These are phyloP conservation scores for Lathronympha strigana DNA, from an alignment of 2,888 invertebrate genomes.

Conservation along the genomic window DNA sequence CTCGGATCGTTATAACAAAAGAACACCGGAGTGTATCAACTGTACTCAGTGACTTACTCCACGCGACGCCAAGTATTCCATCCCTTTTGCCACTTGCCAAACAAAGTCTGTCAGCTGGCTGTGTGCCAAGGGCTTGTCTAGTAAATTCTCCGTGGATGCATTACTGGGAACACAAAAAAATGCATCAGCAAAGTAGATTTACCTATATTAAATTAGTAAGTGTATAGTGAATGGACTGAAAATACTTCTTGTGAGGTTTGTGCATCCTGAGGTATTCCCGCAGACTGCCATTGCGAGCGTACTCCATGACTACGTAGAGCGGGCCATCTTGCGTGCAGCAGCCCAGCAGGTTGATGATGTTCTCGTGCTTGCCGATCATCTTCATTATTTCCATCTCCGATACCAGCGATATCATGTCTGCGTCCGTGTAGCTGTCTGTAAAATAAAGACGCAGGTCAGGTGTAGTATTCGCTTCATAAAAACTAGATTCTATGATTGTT, in stretches of 20 bases:
- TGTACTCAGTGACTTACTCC: conserved; percentile 91
- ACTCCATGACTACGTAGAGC: conserved; percentile 94
- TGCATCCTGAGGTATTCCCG: conserved; percentile 97
- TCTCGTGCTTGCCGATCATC: conserved; percentile 98
- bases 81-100: conserved; percentile 98
- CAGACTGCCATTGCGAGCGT: conserved; percentile 95
- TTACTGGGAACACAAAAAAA: conserved; percentile 1
- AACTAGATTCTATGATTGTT: not conserved
- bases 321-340: conserved; percentile 98
- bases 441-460: conserved; percentile 34
- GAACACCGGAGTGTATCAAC: not conserved
- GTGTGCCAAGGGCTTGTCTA: conserved; percentile 91
- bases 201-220: too few species aligned
- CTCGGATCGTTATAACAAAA: too few species aligned
- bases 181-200: not conserved
- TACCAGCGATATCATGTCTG: conserved; percentile 98
- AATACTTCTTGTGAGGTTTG: conserved; percentile 85
- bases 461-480: too few species aligned
- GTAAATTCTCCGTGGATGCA: conserved; percentile 84
- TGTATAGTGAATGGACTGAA: not conserved
- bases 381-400: conserved; percentile 99
- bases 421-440: conserved; percentile 97
- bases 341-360: conserved; percentile 98
- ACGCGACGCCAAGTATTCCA: conserved; percentile 98
- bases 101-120: conserved; percentile 98